phyloP scores from a whole-genome alignment of 1,140 invertebrate species.

The Phthorimaea operculella region DNA sequence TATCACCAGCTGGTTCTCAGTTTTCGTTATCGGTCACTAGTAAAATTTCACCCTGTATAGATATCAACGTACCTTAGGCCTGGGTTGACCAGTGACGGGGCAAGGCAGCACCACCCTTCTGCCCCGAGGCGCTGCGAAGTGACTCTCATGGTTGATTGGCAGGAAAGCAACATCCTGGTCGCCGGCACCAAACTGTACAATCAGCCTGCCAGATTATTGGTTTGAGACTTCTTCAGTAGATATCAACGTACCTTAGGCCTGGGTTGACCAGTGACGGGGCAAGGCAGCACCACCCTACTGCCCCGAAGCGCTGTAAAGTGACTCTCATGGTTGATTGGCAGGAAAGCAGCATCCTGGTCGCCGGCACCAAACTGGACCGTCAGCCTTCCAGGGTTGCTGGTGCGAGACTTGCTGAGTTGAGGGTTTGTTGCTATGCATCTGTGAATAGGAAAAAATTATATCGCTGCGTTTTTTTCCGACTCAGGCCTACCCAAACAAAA shows the following conservation, averaged over 20 bases:
- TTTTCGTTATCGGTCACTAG: too few relatives aligned
- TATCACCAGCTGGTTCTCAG: too few relatives aligned
- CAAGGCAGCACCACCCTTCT: conserved; percentile 33
- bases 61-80: conserved; percentile 33
- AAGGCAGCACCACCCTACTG: conserved; percentile 29
- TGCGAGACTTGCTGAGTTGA: conserved; percentile 33
- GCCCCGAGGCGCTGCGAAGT: conserved; percentile 19
- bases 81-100: conserved; percentile 40
- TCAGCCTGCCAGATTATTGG: conserved; percentile 28
- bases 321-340: conserved; percentile 22
- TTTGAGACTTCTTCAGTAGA: conserved; percentile 37
- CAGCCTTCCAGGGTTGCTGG: conserved; percentile 27
- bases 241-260: conserved; percentile 34
- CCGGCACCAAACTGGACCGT: conserved; percentile 18
- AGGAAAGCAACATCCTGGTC: too few relatives aligned
- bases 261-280: conserved; percentile 41
- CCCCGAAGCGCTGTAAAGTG: conserved; percentile 19
- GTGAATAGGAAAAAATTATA: conserved; percentile 10
- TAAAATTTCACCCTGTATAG: too few relatives aligned
- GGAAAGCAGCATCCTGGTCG: conserved; percentile 15
- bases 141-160: conserved; percentile 17
- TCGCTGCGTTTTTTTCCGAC: too few relatives aligned
- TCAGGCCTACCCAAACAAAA: too few relatives aligned
- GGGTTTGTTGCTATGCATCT: conserved; percentile 53
- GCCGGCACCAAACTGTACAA: too few relatives aligned